Conservation (phyloP, 1,140 invertebrate species). For the Trichonephila clavata region DNA sequence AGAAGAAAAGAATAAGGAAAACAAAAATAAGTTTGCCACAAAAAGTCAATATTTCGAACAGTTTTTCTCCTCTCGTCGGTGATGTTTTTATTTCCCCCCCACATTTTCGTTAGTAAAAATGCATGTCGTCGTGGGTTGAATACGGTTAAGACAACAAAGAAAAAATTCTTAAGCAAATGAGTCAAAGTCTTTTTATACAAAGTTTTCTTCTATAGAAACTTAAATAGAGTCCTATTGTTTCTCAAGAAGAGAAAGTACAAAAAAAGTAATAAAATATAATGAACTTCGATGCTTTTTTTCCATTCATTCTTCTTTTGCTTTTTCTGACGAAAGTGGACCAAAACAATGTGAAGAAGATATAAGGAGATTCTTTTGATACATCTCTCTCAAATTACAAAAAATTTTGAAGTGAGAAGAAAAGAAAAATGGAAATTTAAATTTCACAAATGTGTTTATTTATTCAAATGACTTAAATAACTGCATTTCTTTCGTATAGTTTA, state of each 20-base stretch:
- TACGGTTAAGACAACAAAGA: background rate
- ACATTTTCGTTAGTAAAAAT: background rate
- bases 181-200: background rate
- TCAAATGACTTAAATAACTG: background rate
- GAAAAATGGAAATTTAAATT: background rate
- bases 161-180: conserved; percentile 41
- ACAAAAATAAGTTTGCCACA: background rate
- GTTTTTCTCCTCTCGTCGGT: conserved; percentile 17
- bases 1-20: conserved; percentile 9
- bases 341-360: background rate
- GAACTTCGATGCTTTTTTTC: conserved; percentile 50
- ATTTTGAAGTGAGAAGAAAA: background rate
- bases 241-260: conserved; percentile 17
- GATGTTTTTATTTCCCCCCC: conserved; percentile 29
- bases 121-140: background rate
- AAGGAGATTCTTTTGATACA: conserved; percentile 16
- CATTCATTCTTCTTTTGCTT: background rate
- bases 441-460: conserved; percentile 17
- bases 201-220: conserved; percentile 20
- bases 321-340: background rate
- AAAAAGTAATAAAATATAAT: conserved; percentile 50
- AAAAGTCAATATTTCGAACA: conserved; percentile 52
- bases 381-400: background rate
- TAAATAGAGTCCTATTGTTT: conserved; percentile 49
- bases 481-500: background rate